Conservation (phyloP, 2,888 invertebrate genomes). For the Deilephila porcellus region DNA sequence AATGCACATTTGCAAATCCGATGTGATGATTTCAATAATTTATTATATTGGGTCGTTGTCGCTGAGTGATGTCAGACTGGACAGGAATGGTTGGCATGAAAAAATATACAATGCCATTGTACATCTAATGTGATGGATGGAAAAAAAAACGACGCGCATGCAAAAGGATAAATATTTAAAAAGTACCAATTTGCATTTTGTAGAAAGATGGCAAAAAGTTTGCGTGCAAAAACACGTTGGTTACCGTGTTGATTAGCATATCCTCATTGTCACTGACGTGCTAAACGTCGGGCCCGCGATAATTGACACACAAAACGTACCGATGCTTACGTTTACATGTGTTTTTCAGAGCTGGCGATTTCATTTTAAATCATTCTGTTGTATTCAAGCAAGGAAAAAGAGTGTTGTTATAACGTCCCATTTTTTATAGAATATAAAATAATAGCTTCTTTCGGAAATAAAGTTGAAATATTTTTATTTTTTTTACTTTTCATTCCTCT, state of each 20-base stretch:
- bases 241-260: slow-evolving; percentile 62
- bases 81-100: slow-evolving; percentile 54
- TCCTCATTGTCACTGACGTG: slow-evolving; percentile 72
- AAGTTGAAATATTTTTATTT: no score
- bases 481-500: no score
- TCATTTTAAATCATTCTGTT: not conserved
- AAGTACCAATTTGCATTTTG: slow-evolving; percentile 55
- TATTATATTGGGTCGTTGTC: slow-evolving; percentile 79
- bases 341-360: slow-evolving; percentile 13
- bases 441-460: no score
- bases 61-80: slow-evolving; percentile 76
- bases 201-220: slow-evolving; percentile 44
- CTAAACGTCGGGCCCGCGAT: slow-evolving; percentile 68
- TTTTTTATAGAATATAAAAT: no score
- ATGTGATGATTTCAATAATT: slow-evolving; percentile 60
- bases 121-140: slow-evolving; percentile 58
- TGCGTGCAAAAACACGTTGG: slow-evolving; percentile 20
- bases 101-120: slow-evolving; percentile 68
- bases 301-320: slow-evolving; percentile 68
- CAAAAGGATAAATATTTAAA: slow-evolving; percentile 56
- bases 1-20: slow-evolving; percentile 29
- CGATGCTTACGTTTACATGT: slow-evolving; percentile 20
- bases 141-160: slow-evolving; percentile 53
- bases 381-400: not conserved
- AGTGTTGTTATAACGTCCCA: no score